These are phyloP conservation scores for Scophthalmus maximus DNA, from an alignment of 2,113 vertebrate species.

Conservation along the genomic window DNA sequence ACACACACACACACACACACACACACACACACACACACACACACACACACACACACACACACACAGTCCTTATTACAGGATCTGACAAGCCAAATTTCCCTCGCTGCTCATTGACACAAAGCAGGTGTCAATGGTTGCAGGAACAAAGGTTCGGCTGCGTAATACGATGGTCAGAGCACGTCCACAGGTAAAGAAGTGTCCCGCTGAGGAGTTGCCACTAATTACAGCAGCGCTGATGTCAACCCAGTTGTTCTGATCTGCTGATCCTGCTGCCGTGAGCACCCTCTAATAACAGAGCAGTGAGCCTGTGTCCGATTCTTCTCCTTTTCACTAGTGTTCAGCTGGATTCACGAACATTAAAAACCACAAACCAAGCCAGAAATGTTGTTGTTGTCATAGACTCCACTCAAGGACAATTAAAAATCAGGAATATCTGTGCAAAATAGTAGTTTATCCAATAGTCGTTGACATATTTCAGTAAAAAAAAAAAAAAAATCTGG, in stretches of 20 bases:
- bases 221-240: constrained; percentile 26
- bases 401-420: no score
- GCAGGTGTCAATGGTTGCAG: constrained; percentile 1
- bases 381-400: no score
- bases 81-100: constrained; percentile 1
- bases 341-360: background rate
- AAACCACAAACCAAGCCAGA: no score
- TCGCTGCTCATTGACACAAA: background rate
- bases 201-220: constrained; percentile 6
- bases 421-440: no score
- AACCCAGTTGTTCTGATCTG: constrained; percentile 5
- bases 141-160: constrained; percentile 14
- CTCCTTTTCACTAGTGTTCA: background rate
- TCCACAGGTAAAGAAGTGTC: constrained; percentile 21
- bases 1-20: background rate
- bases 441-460: no score
- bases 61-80: background rate
- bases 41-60: no score
- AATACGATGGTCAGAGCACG: background rate
- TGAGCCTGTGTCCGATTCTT: background rate
- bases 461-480: no score
- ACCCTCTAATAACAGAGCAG: constrained; percentile 21
- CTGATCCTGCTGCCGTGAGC: constrained; percentile 21
- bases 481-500: no score
- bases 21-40: background rate